Percentiles rank a stretch among this genome's conserved stretches.
These are phyloP conservation scores for Neria commutata DNA, from an alignment of 2,888 invertebrate species.

Conservation along the genomic window DNA sequence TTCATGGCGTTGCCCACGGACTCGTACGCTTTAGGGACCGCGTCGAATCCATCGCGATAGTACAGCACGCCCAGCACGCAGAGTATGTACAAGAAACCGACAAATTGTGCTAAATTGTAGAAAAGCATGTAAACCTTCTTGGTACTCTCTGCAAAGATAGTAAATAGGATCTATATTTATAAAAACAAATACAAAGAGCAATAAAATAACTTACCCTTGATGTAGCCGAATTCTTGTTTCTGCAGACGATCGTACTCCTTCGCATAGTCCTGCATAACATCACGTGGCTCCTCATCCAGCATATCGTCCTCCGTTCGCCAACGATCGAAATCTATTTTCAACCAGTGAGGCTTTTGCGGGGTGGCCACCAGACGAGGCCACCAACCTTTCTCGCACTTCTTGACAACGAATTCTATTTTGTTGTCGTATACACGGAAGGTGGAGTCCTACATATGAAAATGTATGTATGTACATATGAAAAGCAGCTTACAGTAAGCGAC, in stretches of 20 bases:
- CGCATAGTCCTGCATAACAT: slow-evolving; percentile 79
- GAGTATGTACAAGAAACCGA: slow-evolving; percentile 81
- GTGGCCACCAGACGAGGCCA: slow-evolving; percentile 86
- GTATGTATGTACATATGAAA: neutral
- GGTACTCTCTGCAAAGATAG: slow-evolving; percentile 70
- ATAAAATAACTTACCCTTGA: slow-evolving; percentile 66
- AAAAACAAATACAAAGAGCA: neutral
- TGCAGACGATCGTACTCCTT: slow-evolving; percentile 75
- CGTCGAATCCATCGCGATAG: slow-evolving; percentile 74
- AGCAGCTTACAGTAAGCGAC: neutral
- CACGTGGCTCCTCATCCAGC: slow-evolving; percentile 69
- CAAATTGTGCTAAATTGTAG: slow-evolving; percentile 89
- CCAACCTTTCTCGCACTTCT: slow-evolving; percentile 72
- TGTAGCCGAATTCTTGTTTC: slow-evolving; percentile 79
- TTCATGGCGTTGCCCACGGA: slow-evolving; percentile 79
- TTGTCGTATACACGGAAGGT: slow-evolving; percentile 73
- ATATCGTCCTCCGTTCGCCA: slow-evolving; percentile 80
- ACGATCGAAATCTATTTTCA: slow-evolving; percentile 92
- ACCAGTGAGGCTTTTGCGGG: slow-evolving; percentile 86
- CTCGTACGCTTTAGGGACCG: slow-evolving; percentile 73
- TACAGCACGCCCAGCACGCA: slow-evolving; percentile 77
- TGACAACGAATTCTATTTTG: slow-evolving; percentile 76
- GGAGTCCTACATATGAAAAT: slow-evolving; percentile 64
- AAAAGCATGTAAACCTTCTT: slow-evolving; percentile 84
- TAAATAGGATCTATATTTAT: neutral